Conservation (phyloP, 2,797 vertebrate species). For the Gymnopithys bicolor region DNA sequence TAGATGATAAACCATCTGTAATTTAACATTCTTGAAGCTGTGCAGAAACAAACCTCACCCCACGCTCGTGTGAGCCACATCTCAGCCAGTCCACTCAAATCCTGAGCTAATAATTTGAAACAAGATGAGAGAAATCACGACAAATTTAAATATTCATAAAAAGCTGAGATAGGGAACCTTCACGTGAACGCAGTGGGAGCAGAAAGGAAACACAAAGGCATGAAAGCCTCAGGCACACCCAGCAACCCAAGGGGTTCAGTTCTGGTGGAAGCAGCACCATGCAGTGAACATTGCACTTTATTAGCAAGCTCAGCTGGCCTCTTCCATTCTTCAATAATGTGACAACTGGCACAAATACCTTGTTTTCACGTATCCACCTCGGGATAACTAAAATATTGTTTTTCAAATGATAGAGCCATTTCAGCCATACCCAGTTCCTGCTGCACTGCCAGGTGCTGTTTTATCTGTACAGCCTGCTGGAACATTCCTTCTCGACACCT, state of each 20-base stretch:
- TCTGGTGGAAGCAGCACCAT: background rate
- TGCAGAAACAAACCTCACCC: background rate
- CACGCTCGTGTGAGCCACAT: fast-evolving
- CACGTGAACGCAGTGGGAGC: background rate
- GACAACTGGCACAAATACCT: background rate
- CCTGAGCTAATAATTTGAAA: background rate
- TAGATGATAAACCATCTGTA: background rate
- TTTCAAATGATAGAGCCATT: background rate
- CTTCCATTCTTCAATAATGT: background rate
- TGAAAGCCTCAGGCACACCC: background rate
- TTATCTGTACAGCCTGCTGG: background rate
- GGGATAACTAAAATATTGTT: background rate
- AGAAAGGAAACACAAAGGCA: background rate
- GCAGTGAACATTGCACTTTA: background rate
- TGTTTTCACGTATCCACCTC: background rate
- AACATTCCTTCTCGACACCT: background rate
- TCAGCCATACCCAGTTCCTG: background rate
- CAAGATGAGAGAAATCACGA: background rate
- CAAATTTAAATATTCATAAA: background rate
- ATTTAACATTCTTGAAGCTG: background rate
- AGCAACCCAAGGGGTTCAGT: background rate
- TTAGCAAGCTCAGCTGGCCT: background rate
- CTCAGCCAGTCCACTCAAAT: background rate
- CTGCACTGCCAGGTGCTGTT: background rate
- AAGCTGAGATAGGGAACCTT: background rate